These are phyloP conservation scores for Calyptomena viridis DNA, from an alignment of 2,113 vertebrate genomes.

Conservation along the genomic window DNA sequence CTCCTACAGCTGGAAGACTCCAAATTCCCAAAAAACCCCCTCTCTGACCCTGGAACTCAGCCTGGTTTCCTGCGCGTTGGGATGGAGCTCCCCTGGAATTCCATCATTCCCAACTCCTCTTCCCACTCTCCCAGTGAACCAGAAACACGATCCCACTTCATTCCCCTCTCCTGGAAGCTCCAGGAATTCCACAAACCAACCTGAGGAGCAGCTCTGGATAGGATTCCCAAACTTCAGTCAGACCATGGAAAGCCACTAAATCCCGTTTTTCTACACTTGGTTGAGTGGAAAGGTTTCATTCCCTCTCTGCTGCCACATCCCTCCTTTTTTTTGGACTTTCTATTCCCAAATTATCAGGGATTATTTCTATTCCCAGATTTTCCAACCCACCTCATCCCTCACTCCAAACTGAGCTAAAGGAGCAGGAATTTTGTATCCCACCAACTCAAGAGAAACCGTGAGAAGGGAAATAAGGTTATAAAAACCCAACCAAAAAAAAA, in stretches of 20 bases:
- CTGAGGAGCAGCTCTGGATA: constrained; percentile 14
- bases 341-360: neutral
- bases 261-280: neutral
- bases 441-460: neutral
- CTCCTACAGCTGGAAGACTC: neutral
- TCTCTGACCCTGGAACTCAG: neutral
- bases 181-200: neutral
- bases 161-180: neutral
- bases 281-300: neutral
- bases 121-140: neutral
- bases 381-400: neutral
- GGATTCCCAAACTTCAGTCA: neutral
- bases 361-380: neutral
- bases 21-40: neutral
- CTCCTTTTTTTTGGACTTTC: neutral
- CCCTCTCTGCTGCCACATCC: neutral
- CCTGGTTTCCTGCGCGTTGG: neutral
- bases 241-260: neutral
- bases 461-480: neutral
- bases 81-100: neutral
- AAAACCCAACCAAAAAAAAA: neutral
- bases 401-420: neutral
- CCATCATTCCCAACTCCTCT: neutral
- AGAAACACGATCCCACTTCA: neutral
- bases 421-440: neutral